A percentile compares a stretch with the other conserved stretches of the same genome.
These are phyloP conservation scores for Gymnarchus niloticus DNA, from an alignment of 2,113 vertebrate genomes.

Conservation along the genomic window DNA sequence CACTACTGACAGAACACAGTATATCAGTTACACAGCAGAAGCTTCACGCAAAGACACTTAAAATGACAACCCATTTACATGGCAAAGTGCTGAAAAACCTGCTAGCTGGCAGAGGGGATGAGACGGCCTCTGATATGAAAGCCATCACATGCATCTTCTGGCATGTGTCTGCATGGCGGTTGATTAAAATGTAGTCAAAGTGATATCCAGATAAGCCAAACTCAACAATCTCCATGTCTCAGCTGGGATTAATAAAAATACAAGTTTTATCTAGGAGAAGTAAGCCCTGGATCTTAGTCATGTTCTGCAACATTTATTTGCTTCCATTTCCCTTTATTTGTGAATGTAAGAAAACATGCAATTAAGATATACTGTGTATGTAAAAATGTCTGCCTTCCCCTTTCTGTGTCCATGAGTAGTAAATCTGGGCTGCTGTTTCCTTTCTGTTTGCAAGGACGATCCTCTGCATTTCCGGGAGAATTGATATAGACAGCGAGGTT, in stretches of 20 bases:
- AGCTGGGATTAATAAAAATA: background rate
- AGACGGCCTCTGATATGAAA: background rate
- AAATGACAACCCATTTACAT: background rate
- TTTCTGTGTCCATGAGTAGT: background rate
- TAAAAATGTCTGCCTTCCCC: background rate
- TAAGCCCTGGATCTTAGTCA: background rate
- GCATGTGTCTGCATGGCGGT: background rate
- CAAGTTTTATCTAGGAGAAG: background rate
- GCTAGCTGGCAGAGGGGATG: background rate
- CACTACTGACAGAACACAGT: background rate
- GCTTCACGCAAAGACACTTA: background rate
- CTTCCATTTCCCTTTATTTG: background rate
- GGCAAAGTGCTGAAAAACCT: background rate
- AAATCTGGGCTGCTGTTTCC: background rate
- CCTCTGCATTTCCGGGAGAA: background rate
- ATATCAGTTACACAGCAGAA: slow-evolving; percentile 16
- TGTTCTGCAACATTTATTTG: no score
- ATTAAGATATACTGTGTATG: background rate
- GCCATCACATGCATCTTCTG: background rate
- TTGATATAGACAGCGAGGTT: background rate
- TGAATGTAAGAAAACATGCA: background rate
- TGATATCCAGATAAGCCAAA: background rate
- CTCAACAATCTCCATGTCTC: background rate
- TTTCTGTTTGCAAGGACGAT: no score
- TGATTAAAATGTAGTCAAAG: no score